Conservation (phyloP, 30 jellyfish, hydroid and myxozoan species). For the Pseudorhiza aurosa region DNA sequence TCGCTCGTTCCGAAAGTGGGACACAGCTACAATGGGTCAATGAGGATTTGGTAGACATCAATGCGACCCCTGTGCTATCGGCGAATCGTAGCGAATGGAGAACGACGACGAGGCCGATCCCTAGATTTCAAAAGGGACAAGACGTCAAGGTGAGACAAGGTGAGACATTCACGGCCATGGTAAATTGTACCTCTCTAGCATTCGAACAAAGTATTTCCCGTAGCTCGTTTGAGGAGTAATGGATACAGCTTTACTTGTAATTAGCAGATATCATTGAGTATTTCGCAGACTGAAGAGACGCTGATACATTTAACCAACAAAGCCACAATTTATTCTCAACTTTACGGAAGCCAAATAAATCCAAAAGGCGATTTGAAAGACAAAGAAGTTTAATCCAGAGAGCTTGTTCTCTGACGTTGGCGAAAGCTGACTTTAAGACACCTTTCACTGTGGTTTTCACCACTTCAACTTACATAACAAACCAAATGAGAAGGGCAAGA, state of each 20-base stretch:
- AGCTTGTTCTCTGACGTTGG: neutral
- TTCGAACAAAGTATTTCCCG: neutral
- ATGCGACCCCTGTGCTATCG: no score
- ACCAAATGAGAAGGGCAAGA: no score
- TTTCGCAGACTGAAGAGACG: neutral
- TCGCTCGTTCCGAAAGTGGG: no score
- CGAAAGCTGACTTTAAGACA: neutral
- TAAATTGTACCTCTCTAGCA: no score
- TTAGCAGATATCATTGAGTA: neutral
- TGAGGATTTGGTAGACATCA: no score
- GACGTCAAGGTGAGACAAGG: no score
- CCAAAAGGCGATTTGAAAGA: neutral
- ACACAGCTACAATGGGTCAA: no score
- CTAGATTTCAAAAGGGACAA: no score
- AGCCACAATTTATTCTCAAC: neutral
- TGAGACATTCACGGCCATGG: no score
- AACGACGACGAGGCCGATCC: no score
- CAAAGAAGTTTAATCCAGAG: neutral
- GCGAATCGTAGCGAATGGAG: no score
- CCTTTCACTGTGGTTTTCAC: neutral
- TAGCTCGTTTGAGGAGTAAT: neutral
- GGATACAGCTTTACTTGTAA: neutral
- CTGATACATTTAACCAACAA: neutral
- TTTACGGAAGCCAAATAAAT: neutral
- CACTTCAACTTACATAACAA: no score